phyloP scores from a whole-genome alignment of 2,797 vertebrate genomes.

The Diplodus puntazzo region DNA sequence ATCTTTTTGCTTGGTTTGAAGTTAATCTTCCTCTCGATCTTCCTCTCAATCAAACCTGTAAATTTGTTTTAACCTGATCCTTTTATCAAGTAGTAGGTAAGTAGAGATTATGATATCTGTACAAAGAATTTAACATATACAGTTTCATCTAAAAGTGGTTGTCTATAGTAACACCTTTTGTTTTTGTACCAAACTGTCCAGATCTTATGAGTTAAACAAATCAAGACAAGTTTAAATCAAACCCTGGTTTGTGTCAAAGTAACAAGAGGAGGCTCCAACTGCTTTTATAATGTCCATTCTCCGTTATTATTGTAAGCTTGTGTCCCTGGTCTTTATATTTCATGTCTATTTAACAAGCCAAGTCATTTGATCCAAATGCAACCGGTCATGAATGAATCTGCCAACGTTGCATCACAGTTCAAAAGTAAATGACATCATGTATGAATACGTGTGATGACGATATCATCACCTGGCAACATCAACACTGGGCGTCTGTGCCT shows the following conservation, averaged over 20 bases:
- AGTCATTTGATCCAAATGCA: background rate
- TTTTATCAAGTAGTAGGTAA: no score
- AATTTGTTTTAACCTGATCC: no score
- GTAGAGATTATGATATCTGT: no score
- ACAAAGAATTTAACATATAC: no score
- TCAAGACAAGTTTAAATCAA: background rate
- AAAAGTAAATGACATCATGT: slow-evolving; percentile 27
- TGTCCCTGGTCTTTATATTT: background rate
- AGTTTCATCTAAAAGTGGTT: background rate
- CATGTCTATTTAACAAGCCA: background rate
- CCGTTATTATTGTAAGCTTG: background rate
- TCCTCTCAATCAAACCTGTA: no score
- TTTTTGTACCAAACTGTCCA: background rate
- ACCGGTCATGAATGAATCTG: background rate
- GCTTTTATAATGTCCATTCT: background rate
- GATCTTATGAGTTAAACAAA: background rate
- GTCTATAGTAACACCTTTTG: background rate
- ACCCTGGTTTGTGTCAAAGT: background rate
- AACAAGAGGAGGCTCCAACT: background rate
- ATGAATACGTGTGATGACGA: slow-evolving; percentile 20
- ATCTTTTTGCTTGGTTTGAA: no score
- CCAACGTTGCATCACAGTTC: slow-evolving; percentile 7
- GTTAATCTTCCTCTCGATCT: no score
- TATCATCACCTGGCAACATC: slow-evolving; percentile 53
- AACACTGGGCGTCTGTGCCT: slow-evolving; percentile 14